Conservation (phyloP, 23 tunicate species). For the Phallusia fumigata region DNA sequence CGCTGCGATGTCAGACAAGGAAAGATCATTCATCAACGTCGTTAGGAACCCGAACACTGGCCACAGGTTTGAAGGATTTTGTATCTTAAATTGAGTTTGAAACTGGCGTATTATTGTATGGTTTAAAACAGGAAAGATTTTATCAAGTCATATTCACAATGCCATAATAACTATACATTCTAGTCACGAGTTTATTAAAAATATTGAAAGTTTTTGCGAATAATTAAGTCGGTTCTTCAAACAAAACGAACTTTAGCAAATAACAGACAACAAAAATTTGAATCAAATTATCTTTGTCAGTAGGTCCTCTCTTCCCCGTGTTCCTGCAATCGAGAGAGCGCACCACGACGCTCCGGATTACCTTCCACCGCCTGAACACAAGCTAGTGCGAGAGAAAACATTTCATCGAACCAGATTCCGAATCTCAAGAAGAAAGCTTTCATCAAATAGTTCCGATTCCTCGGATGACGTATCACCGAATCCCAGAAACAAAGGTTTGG, state of each 20-base stretch:
- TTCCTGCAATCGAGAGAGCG: slow-evolving; percentile 8
- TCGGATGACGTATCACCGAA: too few relatives aligned
- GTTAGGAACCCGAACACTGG: slow-evolving; percentile 17
- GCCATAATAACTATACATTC: too few relatives aligned
- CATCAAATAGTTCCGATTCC: slow-evolving; percentile 36
- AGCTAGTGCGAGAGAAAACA: slow-evolving; percentile 17
- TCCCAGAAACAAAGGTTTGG: background rate
- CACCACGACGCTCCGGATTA: background rate
- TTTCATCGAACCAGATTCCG: slow-evolving; percentile 4
- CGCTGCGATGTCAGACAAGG: slow-evolving; percentile 27
- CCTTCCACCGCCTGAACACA: slow-evolving; percentile 2
- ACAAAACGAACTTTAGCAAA: too few relatives aligned
- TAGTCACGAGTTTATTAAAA: too few relatives aligned
- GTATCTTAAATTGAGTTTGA: too few relatives aligned
- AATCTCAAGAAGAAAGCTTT: slow-evolving; percentile 18
- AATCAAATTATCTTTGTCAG: background rate
- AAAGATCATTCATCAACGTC: slow-evolving; percentile 27
- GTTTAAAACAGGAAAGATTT: too few relatives aligned
- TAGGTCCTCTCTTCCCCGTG: slow-evolving; percentile 5
- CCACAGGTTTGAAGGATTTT: background rate
- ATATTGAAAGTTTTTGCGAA: too few relatives aligned
- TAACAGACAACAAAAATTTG: too few relatives aligned
- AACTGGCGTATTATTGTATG: too few relatives aligned
- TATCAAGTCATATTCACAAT: too few relatives aligned
- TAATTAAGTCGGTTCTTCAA: too few relatives aligned